phyloP scores from a whole-genome alignment of 1,140 invertebrate genomes.

The Meloidogyne exigua region DNA sequence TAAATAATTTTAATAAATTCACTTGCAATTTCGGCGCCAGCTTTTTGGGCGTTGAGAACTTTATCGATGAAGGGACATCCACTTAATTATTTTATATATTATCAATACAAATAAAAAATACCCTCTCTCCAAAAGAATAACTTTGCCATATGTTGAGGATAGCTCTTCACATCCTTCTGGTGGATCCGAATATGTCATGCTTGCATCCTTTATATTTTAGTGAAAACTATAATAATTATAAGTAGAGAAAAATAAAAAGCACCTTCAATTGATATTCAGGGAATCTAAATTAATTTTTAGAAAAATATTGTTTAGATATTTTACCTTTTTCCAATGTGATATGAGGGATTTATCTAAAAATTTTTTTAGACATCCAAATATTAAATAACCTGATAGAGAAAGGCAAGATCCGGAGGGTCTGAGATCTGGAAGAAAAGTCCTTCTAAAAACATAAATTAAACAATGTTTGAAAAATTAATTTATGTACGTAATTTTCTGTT shows the following conservation, averaged over 20 bases:
- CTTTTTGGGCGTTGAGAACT: constrained; percentile 48
- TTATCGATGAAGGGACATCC: constrained; percentile 56
- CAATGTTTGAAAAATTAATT: too few relatives aligned
- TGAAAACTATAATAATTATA: background rate
- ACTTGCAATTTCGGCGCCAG: constrained; percentile 45
- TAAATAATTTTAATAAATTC: background rate
- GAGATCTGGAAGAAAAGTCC: constrained; percentile 37
- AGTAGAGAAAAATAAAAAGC: background rate
- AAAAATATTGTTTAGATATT: too few relatives aligned
- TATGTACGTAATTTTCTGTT: too few relatives aligned
- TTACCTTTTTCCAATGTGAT: constrained; percentile 32
- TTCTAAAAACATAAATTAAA: constrained; percentile 32
- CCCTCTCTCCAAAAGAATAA: constrained; percentile 54
- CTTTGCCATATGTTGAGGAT: constrained; percentile 36
- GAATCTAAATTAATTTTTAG: background rate
- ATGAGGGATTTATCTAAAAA: constrained; percentile 27
- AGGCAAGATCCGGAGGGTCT: constrained; percentile 29
- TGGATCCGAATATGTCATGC: constrained; percentile 48
- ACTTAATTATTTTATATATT: constrained; percentile 38
- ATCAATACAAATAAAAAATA: constrained; percentile 23
- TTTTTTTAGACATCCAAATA: background rate
- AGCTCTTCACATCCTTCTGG: constrained; percentile 39
- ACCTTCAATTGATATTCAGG: background rate
- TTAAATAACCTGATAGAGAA: constrained; percentile 31
- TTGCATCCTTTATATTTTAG: constrained; percentile 30